Evolutionary conservation across 2,888 invertebrate genomes (phyloP), one percentile per base, ranked within the genome.

Genomic region (Lamellibrachia columna): DNA sequence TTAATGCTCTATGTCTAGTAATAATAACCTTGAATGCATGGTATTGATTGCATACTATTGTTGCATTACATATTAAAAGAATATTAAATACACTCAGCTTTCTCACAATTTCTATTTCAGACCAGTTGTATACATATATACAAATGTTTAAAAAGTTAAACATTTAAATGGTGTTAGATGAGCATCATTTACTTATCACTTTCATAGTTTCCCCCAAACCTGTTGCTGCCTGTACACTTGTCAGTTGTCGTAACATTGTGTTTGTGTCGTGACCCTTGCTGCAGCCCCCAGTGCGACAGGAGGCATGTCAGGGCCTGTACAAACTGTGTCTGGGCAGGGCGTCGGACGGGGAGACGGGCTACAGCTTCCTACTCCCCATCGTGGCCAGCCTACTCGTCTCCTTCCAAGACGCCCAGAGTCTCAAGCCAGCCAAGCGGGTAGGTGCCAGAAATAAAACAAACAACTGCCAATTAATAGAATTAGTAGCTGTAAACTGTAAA

Each of bases 271-370:
- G 40, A 40, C 53, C 15, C 9, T 55, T 91, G 40, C 53, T 92
- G 55, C 94, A 96, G 96, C 98, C 99, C 0, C 97, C 98, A 94
- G 98, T 99, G 0, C 97, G 99, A 28, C 97, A 98, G 92, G 99
- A 99, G 96, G 98, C 98, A 0, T 99, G 99, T 96, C 98, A 98
- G 92, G 99, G 99, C 0, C 97, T 99, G n/a, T 99, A 99, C 96
- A 97, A 98, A 92, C 97, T 99, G 92, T 98, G 98, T 96, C 97
- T 98, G 93, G 98, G 98, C 1, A 95, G 95, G 90, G 96, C 96
- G 4, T 94, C 95, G 4, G 96, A 96, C 92, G 96, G 96, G 55
- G 96, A 95, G 93, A 96, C 95, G 90, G 96, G 97, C 22, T 96
- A 96, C 93, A 95, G 95, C 60, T 96, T 96, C 94, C 95, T 97